Percentiles rank a stretch among this genome's conserved stretches.
Conservation (phyloP, 2,888 invertebrate species). For the Molanna angustata region DNA sequence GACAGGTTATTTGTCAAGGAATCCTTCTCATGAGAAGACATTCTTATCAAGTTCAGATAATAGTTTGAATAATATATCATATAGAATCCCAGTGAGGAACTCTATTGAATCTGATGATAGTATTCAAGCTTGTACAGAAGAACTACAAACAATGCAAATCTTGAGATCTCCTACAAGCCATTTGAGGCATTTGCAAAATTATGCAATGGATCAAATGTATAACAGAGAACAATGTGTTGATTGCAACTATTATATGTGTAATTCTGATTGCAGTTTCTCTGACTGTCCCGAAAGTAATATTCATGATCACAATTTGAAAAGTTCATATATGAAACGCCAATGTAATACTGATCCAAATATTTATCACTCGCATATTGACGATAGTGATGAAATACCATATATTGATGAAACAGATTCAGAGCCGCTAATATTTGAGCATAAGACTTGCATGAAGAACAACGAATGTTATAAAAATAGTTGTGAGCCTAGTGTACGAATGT, state of each 20-base stretch:
- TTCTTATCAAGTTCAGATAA: conserved; percentile 35
- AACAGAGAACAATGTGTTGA: conserved; percentile 30
- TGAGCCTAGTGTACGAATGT: conserved; percentile 48
- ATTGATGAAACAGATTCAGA: conserved; percentile 51
- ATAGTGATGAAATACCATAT: conserved; percentile 43
- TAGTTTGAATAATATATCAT: conserved; percentile 39
- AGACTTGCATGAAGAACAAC: conserved; percentile 35
- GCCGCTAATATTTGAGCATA: conserved; percentile 49
- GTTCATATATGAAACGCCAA: conserved; percentile 7
- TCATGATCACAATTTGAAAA: conserved; percentile 1
- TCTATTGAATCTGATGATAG: conserved; percentile 13
- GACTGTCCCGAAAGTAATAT: conserved; percentile 15
- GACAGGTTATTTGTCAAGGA: conserved; percentile 18
- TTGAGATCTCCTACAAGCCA: conserved; percentile 9
- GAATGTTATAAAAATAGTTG: conserved; percentile 40
- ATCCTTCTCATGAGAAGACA: conserved; percentile 7
- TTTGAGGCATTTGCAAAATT: conserved; percentile 6
- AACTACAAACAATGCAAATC: no score
- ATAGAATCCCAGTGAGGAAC: conserved; percentile 10
- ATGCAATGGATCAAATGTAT: conserved; percentile 2
- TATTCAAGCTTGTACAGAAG: no score
- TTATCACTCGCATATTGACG: conserved; percentile 9
- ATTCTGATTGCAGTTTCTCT: conserved; percentile 29
- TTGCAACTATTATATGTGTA: conserved; percentile 27
- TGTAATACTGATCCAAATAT: conserved; percentile 40